Conservation (phyloP, 35 echinoderm and acorn worm genomes). For the Apostichopus japonicus region DNA sequence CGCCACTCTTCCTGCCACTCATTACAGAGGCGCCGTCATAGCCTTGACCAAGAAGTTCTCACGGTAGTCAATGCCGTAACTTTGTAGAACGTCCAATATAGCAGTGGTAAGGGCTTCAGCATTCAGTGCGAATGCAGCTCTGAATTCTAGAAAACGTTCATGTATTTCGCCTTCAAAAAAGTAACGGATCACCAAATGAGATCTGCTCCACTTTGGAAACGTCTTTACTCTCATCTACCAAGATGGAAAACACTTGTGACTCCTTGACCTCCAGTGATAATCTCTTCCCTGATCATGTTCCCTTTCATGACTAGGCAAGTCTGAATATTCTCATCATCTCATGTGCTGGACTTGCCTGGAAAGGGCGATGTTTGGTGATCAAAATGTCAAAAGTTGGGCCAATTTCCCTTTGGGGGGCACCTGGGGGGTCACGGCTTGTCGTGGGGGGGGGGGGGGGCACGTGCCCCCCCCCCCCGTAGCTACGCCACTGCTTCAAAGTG, state of each 20-base stretch:
- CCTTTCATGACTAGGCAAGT: too few species aligned
- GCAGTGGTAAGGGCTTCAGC: slow-evolving; percentile 38
- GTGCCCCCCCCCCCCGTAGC: too few species aligned
- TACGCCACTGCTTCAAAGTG: too few species aligned
- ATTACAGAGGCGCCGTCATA: slow-evolving; percentile 1
- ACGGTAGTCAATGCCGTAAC: slow-evolving; percentile 58
- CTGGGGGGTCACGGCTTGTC: too few species aligned
- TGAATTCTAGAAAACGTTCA: slow-evolving; percentile 46
- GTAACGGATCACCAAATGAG: slow-evolving; percentile 55
- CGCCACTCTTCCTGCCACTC: slow-evolving; percentile 16
- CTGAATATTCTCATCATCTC: too few species aligned
- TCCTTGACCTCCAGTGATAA: slow-evolving; percentile 43
- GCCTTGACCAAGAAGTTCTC: slow-evolving; percentile 44
- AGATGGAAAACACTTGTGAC: slow-evolving; percentile 56
- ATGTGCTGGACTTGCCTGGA: too few species aligned
- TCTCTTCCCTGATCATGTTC: slow-evolving; percentile 56
- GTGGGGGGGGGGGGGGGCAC: too few species aligned
- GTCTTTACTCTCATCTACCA: slow-evolving; percentile 44
- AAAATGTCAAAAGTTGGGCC: too few species aligned
- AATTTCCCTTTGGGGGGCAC: too few species aligned
- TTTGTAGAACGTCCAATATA: slow-evolving; percentile 52
- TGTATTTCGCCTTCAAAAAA: slow-evolving; percentile 53
- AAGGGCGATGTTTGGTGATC: too few species aligned
- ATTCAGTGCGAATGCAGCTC: slow-evolving; percentile 50
- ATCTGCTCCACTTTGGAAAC: slow-evolving; percentile 53